Conservation (phyloP, 1,140 invertebrate genomes). For the Lordiphosa clarofinis region DNA sequence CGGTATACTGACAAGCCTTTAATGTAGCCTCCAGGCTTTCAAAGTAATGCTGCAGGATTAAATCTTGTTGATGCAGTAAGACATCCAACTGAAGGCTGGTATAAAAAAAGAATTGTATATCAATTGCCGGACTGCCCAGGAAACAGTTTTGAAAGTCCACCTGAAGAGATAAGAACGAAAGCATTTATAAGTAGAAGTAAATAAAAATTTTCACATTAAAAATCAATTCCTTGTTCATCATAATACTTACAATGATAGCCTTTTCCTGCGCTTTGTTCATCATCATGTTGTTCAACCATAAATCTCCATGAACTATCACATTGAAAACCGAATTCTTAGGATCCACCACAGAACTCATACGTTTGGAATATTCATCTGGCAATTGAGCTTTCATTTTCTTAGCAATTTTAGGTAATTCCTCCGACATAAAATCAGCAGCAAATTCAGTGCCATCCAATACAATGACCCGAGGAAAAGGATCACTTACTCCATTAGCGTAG, state of each 20-base stretch:
- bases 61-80: slow-evolving; percentile 51
- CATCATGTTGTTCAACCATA: slow-evolving; percentile 85
- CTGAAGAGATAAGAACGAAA: slow-evolving; percentile 20
- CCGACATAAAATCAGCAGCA: slow-evolving; percentile 57
- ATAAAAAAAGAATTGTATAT: slow-evolving; percentile 61
- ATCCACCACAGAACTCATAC: slow-evolving; percentile 34
- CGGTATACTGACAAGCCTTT: slow-evolving; percentile 51
- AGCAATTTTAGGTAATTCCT: slow-evolving; percentile 77
- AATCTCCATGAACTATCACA: slow-evolving; percentile 84
- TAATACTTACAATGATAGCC: slow-evolving; percentile 80
- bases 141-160: slow-evolving; percentile 68
- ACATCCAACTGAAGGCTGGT: slow-evolving; percentile 59
- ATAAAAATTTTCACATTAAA: background rate
- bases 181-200: background rate
- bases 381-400: slow-evolving; percentile 68
- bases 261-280: slow-evolving; percentile 80
- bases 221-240: background rate
- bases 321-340: slow-evolving; percentile 53
- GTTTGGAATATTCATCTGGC: slow-evolving; percentile 22
- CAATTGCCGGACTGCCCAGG: slow-evolving; percentile 55
- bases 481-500: slow-evolving; percentile 24
- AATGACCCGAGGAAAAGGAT: slow-evolving; percentile 19
- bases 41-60: slow-evolving; percentile 67
- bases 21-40: slow-evolving; percentile 65
- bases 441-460: slow-evolving; percentile 50